phyloP scores from a whole-genome alignment of 2,888 invertebrate species.

The Thera obeliscata region DNA sequence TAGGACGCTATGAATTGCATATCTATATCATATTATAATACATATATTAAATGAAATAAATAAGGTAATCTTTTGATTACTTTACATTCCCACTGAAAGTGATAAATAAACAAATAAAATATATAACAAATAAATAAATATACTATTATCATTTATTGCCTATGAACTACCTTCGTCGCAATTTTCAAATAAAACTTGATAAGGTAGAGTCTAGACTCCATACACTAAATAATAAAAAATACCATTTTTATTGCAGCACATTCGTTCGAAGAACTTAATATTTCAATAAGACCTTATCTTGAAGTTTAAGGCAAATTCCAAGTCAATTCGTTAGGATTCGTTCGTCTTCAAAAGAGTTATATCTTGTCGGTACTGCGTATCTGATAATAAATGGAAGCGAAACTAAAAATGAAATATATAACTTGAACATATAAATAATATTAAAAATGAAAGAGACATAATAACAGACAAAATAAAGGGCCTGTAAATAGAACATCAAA shows the following conservation, averaged over 20 bases:
- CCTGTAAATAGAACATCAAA: constrained; percentile 12
- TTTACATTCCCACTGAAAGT: constrained; percentile 25
- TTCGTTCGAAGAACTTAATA: not conserved
- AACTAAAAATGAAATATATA: constrained; percentile 3
- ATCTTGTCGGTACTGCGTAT: not conserved
- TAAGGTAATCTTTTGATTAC: constrained; percentile 26
- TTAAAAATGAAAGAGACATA: not conserved
- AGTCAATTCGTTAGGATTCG: too few species aligned
- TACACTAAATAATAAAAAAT: not conserved
- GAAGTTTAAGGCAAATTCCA: too few species aligned
- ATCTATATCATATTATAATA: constrained; percentile 12
- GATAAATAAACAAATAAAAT: constrained; percentile 1
- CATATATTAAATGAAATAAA: constrained; percentile 14
- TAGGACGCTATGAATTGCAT: constrained; percentile 24
- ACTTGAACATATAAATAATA: not conserved
- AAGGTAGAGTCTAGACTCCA: constrained; percentile 21
- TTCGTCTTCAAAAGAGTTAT: not conserved
- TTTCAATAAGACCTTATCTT: too few species aligned
- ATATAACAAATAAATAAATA: constrained; percentile 6
- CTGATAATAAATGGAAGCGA: not conserved
- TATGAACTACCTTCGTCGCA: constrained; percentile 25
- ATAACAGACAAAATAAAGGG: constrained; percentile 3
- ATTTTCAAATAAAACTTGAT: constrained; percentile 31
- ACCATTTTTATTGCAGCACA: not conserved
- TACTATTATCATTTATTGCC: constrained; percentile 6